Base-by-base conservation (phyloP, 2,113 vertebrate species). In the Carlito syrichta region DNA sequence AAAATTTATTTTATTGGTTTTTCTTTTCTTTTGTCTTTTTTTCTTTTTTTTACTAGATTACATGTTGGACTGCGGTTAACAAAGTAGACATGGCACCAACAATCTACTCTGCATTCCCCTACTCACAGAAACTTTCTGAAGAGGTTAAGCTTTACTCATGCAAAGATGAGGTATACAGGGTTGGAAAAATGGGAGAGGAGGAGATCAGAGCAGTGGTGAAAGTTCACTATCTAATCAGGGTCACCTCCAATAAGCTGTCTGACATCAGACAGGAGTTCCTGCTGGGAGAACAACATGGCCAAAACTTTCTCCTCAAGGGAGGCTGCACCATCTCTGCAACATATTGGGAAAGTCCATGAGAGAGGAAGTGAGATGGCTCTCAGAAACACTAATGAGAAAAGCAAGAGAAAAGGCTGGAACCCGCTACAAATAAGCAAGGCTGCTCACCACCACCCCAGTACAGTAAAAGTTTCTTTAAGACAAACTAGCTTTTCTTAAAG, bases 1-100 rank as follows among this genome's bases (percentile, higher is more conserved):
- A 92, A 84, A 73, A 90, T 8, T 86, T 30, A 87, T 50, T 95
- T 93, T 94, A 86, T 78, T 89, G 14, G 23, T 50, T 88, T 62
- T 63, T 69, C 35, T 56, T 45, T 62, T 88, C 30, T 66, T 40
- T 25, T 63, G 19, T 25, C 7, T 91, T 43, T 45, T 77, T 95
- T 77, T 32, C 8, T 94, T 86, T 52, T 89, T 56, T 50, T n/a
- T 20, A 82, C 43, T 71, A 78, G 74, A 95, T 89, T 77, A 73
- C 20, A 77, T 63, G 13, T 62, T 93, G 85, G 52, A 62, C 58
- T 92, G 27, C 9, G 54, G 40, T 85, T 60, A 97, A 86, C 58
- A n/a, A 79, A 38, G 40, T 0, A 27, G 83, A 43, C 25, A 54
- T 16, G 69, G 54, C 32, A 87, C 14, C 56, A 56, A 48, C 8